These are phyloP conservation scores for Kryptolebias marmoratus DNA, from an alignment of 2,113 vertebrate species.

Conservation along the genomic window DNA sequence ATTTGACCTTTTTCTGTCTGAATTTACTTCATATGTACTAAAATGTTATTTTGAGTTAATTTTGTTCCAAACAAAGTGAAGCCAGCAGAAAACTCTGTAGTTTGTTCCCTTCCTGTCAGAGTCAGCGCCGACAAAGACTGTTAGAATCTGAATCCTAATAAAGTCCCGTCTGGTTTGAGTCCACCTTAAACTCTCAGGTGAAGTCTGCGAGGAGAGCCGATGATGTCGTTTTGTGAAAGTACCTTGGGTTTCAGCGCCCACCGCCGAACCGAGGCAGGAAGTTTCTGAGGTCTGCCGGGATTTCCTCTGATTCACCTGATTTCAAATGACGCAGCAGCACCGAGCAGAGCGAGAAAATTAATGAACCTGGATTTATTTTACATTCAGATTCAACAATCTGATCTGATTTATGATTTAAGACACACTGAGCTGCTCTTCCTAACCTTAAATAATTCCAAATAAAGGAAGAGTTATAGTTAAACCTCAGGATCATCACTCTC, in stretches of 20 bases:
- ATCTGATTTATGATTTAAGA: background rate
- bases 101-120: too few species aligned
- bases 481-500: too few species aligned
- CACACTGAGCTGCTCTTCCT: too few species aligned
- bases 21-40: too few species aligned
- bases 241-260: conserved; percentile 20
- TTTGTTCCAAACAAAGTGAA: too few species aligned
- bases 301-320: conserved; percentile 44
- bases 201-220: background rate
- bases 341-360: background rate
- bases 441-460: too few species aligned
- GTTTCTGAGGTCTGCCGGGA: conserved; percentile 51
- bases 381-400: background rate
- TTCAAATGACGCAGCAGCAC: background rate
- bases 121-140: too few species aligned
- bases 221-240: conserved; percentile 21
- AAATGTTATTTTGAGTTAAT: too few species aligned
- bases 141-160: too few species aligned
- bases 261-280: conserved; percentile 40
- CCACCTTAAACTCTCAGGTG: conserved; percentile 32
- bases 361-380: background rate
- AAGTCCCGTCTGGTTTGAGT: background rate
- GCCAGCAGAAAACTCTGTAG: too few species aligned
- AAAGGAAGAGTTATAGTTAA: too few species aligned
- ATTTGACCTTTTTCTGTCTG: too few species aligned